Evolutionary conservation across 2,113 vertebrate species (phyloP).

Genomic region (Trinectes maculatus): DNA sequence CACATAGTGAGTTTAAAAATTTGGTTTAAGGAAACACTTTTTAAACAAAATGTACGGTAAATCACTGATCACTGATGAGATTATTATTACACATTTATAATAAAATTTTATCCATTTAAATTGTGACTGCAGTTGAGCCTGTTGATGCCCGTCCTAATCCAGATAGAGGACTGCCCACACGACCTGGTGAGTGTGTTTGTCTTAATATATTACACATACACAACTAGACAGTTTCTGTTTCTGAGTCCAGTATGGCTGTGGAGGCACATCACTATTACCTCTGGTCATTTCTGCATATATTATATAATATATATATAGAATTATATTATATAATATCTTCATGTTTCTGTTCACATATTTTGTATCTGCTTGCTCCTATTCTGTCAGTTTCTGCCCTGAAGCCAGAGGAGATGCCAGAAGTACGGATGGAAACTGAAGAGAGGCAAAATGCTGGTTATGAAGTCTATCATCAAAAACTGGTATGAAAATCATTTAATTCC

Average conservation of each 20-base stretch:
- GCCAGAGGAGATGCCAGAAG: constrained; percentile 91
- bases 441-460: constrained; percentile 90
- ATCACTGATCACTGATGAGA: too few relatives aligned
- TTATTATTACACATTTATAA: too few relatives aligned
- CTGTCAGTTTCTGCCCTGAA: constrained; percentile 87
- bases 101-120: too few relatives aligned
- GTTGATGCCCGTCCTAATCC: constrained; percentile 94
- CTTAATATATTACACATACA: too few relatives aligned
- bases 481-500: constrained; percentile 44
- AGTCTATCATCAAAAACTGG: constrained; percentile 95
- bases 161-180: constrained; percentile 95
- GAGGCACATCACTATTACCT: too few relatives aligned
- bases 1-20: too few relatives aligned
- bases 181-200: constrained; percentile 85
- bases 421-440: constrained; percentile 90
- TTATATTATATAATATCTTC: too few relatives aligned
- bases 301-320: too few relatives aligned
- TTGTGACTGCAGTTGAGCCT: constrained; percentile 87
- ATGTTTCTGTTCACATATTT: neutral
- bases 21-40: too few relatives aligned
- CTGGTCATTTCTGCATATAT: too few relatives aligned
- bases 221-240: too few relatives aligned
- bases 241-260: neutral
- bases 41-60: too few relatives aligned
- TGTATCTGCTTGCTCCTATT: constrained; percentile 39